Evolutionary conservation across 2,888 invertebrate species (phyloP), one percentile per base, ranked within the genome.

Genomic region (Limenitis camilla): DNA sequence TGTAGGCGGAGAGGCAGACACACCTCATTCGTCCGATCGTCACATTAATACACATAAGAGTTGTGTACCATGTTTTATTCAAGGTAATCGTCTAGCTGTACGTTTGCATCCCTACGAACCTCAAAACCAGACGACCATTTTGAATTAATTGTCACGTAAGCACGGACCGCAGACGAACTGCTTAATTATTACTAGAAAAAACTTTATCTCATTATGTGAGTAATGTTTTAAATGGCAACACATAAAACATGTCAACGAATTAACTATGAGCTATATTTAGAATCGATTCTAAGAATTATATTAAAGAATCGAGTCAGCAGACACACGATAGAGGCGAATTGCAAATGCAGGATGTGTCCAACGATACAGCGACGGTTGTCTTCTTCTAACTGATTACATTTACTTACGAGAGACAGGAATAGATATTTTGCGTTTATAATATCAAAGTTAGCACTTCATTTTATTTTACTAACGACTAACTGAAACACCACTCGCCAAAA

Each of bases 1-100:
- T 62, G 64, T 66, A 64, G 67, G 67, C 67, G 67, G 66, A 55
- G 61, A 63, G 57, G 56, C 60, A 56, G 63, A 62, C 67, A 67
- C 67, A 66, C 67, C 67, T 67, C 63, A 56, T 55, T 61, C 63
- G 61, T 54, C 55, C 47, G 54, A 40, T 49, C 44, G 55, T 47
- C 57, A 51, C 56, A 58, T 62, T 61, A 59, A 62, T 58, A 55
- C 59, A 58, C 55, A 55, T 57, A 53, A 57, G 53, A 36, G 40
- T 48, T 47, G 55, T 39, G 55, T 39, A 55, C 54, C 36, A 61
- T 60, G 60, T 62, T 59, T 60, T 56, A 62, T 61, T 61, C 60
- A 62, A 57, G 52, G 53, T 54, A 48, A 51, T 48, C 55, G 52
- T 32, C 51, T 52, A 46, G n/a, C 49, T 35, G 31, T 52, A 11